phyloP scores from a whole-genome alignment of 2,797 vertebrate species.

The Synanceia verrucosa region DNA sequence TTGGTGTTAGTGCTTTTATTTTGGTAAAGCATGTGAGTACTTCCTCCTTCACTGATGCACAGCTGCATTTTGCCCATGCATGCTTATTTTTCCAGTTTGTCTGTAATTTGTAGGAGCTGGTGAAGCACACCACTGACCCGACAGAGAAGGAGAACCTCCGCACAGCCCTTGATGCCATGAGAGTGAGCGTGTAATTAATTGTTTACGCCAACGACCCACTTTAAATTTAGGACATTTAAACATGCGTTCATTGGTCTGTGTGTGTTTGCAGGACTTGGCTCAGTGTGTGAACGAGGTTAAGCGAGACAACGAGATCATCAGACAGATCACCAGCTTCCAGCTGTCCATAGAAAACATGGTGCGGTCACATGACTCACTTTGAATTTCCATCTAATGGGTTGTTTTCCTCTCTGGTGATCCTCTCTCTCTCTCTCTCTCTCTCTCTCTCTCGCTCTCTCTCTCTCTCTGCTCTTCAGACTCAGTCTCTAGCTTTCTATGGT shows the following conservation, averaged over 20 bases:
- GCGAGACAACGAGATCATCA: slow-evolving; percentile 92
- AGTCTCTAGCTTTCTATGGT: slow-evolving; percentile 90
- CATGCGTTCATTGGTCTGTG: not conserved
- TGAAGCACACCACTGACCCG: slow-evolving; percentile 86
- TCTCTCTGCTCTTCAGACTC: slow-evolving; percentile 74
- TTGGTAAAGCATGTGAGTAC: not conserved
- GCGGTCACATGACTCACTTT: slow-evolving; percentile 34
- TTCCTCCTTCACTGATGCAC: not conserved
- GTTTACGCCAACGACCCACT: not conserved
- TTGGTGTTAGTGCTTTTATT: not conserved
- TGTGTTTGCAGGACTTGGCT: slow-evolving; percentile 86
- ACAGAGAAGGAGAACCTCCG: slow-evolving; percentile 88
- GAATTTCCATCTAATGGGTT: not conserved
- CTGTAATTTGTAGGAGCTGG: slow-evolving; percentile 82
- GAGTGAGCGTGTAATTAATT: slow-evolving; percentile 74
- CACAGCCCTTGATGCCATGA: slow-evolving; percentile 89
- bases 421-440: too few species aligned
- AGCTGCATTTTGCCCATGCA: not conserved
- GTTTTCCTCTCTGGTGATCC: not conserved
- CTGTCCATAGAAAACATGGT: slow-evolving; percentile 94
- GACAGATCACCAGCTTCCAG: slow-evolving; percentile 93
- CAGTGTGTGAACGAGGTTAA: slow-evolving; percentile 95
- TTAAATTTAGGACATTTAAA: not conserved
- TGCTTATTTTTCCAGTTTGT: not conserved
- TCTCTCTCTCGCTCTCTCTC: too few species aligned